Percentiles rank a stretch among this genome's conserved stretches.
Conservation (phyloP, 2,888 invertebrate species). For the Charanyca ferruginea region DNA sequence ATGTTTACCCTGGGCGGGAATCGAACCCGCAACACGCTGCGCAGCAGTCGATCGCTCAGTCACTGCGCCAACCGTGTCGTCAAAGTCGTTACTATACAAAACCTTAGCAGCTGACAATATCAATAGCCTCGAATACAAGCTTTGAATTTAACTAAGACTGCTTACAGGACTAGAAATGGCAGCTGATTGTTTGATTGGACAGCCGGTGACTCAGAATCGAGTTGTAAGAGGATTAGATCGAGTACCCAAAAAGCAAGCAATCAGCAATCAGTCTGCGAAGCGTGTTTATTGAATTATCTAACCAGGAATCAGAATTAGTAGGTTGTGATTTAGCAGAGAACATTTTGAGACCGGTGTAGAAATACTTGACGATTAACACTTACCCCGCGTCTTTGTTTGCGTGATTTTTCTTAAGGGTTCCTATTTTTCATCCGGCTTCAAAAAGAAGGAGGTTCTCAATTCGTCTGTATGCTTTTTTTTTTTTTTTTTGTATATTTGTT, state of each 20-base stretch:
- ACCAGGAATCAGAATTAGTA: not conserved
- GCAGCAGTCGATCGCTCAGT: too few species aligned
- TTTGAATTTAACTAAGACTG: slow-evolving; percentile 3
- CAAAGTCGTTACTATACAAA: too few species aligned
- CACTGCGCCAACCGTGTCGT: too few species aligned
- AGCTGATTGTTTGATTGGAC: slow-evolving; percentile 3
- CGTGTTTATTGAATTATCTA: slow-evolving; percentile 17
- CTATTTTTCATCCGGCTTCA: too few species aligned
- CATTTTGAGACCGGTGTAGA: not conserved
- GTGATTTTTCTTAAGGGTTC: too few species aligned
- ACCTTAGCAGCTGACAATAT: not conserved
- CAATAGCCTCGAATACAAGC: not conserved
- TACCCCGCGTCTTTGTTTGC: too few species aligned
- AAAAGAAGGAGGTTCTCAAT: too few species aligned
- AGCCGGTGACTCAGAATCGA: not conserved
- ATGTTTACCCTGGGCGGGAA: too few species aligned
- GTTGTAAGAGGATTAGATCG: slow-evolving; percentile 31
- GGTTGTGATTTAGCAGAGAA: not conserved
- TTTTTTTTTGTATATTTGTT: too few species aligned
- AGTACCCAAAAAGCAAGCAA: slow-evolving; percentile 10
- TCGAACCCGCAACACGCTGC: too few species aligned
- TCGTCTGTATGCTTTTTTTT: too few species aligned
- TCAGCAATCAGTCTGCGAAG: slow-evolving; percentile 28
- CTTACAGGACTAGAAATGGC: not conserved
- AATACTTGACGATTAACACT: too few species aligned